Percentiles rank a stretch among this genome's conserved stretches.
Conservation (phyloP, 1,140 invertebrate species). For the Chironomus tepperi region DNA sequence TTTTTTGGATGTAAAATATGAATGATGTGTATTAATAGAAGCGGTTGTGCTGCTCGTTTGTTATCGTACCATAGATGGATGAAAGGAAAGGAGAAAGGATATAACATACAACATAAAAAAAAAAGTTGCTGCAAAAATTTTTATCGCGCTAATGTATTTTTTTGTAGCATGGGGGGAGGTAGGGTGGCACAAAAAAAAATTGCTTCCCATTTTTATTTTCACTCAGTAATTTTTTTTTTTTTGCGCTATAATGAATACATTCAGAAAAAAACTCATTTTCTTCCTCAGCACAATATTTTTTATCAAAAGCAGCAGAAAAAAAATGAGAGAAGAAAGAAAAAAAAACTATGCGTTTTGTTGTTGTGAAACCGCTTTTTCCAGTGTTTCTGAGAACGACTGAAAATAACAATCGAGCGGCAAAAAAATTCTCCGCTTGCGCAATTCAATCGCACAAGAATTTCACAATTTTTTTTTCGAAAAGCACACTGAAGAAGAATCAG, state of each 20-base stretch:
- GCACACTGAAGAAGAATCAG: constrained; percentile 17
- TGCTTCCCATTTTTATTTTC: constrained; percentile 3
- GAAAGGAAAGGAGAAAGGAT: background rate
- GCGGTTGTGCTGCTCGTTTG: background rate
- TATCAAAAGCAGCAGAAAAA: constrained; percentile 17
- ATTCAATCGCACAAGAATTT: constrained; percentile 21
- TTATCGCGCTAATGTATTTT: constrained; percentile 19
- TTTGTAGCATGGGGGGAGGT: background rate
- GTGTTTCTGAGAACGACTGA: constrained; percentile 23
- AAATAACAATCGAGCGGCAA: constrained; percentile 19
- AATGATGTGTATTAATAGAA: constrained; percentile 3
- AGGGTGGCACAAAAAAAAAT: constrained; percentile 4
- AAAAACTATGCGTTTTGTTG: constrained; percentile 17
- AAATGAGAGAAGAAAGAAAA: constrained; percentile 7
- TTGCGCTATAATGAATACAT: constrained; percentile 22
- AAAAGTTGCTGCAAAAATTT: constrained; percentile 13
- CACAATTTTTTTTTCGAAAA: background rate
- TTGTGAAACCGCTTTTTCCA: background rate
- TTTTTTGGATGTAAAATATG: background rate
- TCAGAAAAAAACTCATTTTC: constrained; percentile 21
- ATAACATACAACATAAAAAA: background rate
- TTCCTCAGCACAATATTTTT: constrained; percentile 18
- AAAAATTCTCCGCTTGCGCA: constrained; percentile 22
- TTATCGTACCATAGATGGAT: background rate
- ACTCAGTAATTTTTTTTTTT: constrained; percentile 21